Conservation (phyloP, 2,888 invertebrate species). For the Apotomis turbidana region DNA sequence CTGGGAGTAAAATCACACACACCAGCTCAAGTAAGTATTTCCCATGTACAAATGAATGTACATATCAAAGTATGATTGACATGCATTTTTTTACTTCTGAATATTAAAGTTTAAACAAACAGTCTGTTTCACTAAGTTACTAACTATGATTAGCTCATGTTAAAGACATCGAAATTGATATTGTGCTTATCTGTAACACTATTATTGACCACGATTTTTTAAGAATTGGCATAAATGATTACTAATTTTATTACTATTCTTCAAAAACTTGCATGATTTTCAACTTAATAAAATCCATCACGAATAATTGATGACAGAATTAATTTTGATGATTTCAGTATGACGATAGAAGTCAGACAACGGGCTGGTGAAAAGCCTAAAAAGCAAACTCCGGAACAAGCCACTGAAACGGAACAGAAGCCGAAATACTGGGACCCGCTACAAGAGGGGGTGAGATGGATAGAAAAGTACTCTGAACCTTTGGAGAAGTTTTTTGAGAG, state of each 20-base stretch:
- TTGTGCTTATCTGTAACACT: too few relatives aligned
- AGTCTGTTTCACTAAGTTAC: too few relatives aligned
- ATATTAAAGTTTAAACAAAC: too few relatives aligned
- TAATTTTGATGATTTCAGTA: slow-evolving; percentile 46
- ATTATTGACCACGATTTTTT: too few relatives aligned
- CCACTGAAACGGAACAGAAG: slow-evolving; percentile 44
- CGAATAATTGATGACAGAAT: background rate
- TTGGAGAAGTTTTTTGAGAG: slow-evolving; percentile 83
- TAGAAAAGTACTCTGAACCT: slow-evolving; percentile 81
- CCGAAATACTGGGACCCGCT: slow-evolving; percentile 79
- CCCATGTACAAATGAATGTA: background rate
- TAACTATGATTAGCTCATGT: too few relatives aligned
- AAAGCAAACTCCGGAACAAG: slow-evolving; percentile 40
- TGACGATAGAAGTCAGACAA: slow-evolving; percentile 54
- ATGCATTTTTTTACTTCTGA: too few relatives aligned
- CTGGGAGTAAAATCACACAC: background rate
- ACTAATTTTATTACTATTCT: too few relatives aligned
- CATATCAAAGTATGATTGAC: too few relatives aligned
- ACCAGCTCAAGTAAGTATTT: slow-evolving; percentile 19
- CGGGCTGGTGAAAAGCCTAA: slow-evolving; percentile 41
- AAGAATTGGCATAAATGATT: too few relatives aligned
- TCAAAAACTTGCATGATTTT: too few relatives aligned
- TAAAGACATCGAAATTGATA: too few relatives aligned
- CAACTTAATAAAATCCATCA: background rate
- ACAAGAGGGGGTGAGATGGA: slow-evolving; percentile 84